Conservation (phyloP, 2,113 vertebrate species). For the Sylvietta virens region DNA sequence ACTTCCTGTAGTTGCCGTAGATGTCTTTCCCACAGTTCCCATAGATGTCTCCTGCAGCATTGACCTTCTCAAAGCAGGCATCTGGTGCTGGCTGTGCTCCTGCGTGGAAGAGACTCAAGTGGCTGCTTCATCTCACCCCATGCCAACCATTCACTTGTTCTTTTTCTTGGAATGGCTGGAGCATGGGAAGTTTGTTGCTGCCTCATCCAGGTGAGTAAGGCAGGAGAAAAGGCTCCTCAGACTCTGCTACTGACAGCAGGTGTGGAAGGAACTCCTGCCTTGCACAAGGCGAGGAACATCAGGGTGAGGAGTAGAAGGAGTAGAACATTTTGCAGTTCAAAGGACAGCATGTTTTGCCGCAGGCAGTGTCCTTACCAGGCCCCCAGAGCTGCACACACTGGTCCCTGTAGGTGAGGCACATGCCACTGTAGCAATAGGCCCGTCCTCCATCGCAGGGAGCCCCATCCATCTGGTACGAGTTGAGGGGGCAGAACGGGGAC, state of each 20-base stretch:
- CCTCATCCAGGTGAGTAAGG: not conserved
- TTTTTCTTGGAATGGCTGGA: not conserved
- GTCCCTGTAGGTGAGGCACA: conserved; percentile 90
- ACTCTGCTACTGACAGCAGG: not conserved
- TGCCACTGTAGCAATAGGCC: conserved; percentile 96
- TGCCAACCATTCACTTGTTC: not conserved
- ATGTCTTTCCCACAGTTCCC: conserved; percentile 95
- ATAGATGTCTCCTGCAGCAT: conserved; percentile 87
- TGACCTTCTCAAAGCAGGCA: conserved; percentile 87
- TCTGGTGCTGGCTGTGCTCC: conserved; percentile 85
- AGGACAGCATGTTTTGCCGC: not conserved
- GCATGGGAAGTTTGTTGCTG: not conserved
- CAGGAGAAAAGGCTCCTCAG: not conserved
- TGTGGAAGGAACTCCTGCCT: not conserved
- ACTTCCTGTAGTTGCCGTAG: conserved; percentile 83
- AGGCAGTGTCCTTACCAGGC: conserved; percentile 65
- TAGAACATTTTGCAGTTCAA: not conserved
- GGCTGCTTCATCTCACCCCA: not conserved
- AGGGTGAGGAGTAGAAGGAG: not conserved
- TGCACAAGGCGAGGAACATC: not conserved
- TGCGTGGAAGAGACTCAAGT: conserved; percentile 42
- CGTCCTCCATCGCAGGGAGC: conserved; percentile 74
- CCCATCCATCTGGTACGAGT: conserved; percentile 90
- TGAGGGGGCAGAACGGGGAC: conserved; percentile 86
- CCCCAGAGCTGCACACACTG: conserved; percentile 95